Conservation (phyloP, 2,113 vertebrate species). For the Pygoscelis adeliae region DNA sequence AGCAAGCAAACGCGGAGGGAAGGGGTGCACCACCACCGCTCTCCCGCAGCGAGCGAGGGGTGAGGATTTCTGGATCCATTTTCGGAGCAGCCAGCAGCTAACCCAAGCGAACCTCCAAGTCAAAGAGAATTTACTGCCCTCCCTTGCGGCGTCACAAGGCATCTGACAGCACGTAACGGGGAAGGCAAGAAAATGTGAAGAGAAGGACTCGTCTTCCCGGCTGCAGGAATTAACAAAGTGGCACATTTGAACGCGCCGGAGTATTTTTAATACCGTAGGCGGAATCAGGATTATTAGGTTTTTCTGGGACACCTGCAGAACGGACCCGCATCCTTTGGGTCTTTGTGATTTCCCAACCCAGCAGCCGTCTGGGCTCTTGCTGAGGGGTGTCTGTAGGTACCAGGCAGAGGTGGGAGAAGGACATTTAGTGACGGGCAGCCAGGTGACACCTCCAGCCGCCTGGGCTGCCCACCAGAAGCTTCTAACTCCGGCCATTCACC, state of each 20-base stretch:
- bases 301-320: slow-evolving; percentile 54
- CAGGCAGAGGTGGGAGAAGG: neutral
- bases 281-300: slow-evolving; percentile 48
- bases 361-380: neutral
- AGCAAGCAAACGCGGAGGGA: neutral
- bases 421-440: neutral
- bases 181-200: slow-evolving; percentile 9
- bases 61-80: neutral
- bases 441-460: neutral
- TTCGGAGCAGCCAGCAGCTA: neutral
- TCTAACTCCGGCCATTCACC: neutral
- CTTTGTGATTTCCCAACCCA: neutral
- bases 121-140: neutral
- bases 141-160: neutral
- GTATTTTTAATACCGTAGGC: slow-evolving; percentile 19
- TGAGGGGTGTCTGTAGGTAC: neutral
- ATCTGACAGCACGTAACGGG: neutral
- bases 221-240: slow-evolving; percentile 22
- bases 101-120: neutral
- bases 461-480: neutral
- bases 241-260: neutral
- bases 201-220: slow-evolving; percentile 9
- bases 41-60: accelerated
- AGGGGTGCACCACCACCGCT: accelerated
- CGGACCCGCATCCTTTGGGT: neutral